phyloP scores from a whole-genome alignment of 2,113 vertebrate species.

The Eulacestoma nigropectus region DNA sequence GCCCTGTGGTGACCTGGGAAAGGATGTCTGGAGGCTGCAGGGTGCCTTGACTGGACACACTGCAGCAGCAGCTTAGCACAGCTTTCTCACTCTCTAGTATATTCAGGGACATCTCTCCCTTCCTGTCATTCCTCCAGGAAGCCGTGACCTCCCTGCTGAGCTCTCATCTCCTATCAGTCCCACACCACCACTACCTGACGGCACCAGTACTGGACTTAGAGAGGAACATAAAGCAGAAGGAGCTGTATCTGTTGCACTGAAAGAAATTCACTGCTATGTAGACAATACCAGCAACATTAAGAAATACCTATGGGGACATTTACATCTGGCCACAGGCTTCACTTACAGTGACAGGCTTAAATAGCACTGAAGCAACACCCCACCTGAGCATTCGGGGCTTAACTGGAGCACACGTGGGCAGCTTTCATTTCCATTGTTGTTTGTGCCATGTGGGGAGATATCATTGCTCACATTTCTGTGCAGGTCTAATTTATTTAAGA shows the following conservation, averaged over 20 bases:
- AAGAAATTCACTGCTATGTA: background rate
- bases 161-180: background rate
- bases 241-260: background rate
- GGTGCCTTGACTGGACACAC: fast-evolving
- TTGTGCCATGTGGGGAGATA: background rate
- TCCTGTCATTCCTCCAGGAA: background rate
- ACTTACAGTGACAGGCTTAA: background rate
- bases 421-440: background rate
- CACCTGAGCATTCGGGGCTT: background rate
- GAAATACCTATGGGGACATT: background rate
- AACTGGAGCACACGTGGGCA: background rate
- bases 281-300: background rate
- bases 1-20: background rate
- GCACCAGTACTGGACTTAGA: background rate
- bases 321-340: background rate
- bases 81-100: background rate
- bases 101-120: background rate
- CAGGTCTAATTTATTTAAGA: conserved; percentile 55
- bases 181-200: background rate
- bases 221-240: background rate
- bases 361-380: background rate
- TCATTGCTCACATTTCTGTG: background rate
- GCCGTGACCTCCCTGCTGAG: background rate
- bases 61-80: background rate
- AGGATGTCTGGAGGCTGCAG: background rate